These are phyloP conservation scores for Pantala flavescens DNA, from an alignment of 1,140 invertebrate genomes.

Conservation along the genomic window DNA sequence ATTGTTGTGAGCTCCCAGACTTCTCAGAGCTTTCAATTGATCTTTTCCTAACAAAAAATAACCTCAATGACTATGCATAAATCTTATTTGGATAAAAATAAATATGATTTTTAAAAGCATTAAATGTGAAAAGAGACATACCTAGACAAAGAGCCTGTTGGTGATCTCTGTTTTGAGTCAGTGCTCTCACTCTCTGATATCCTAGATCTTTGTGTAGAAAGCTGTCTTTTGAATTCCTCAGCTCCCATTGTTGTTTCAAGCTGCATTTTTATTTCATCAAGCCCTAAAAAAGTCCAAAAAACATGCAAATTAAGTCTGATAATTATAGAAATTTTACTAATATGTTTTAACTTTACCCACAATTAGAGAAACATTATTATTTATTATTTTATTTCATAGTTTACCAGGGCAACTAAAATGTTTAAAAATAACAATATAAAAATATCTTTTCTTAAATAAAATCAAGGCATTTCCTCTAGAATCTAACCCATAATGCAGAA, in stretches of 20 bases:
- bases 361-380: too few species aligned
- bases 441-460: too few species aligned
- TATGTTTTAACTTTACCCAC: too few species aligned
- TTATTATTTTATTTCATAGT: too few species aligned
- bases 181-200: slow-evolving; percentile 22
- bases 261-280: slow-evolving; percentile 63
- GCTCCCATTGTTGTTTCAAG: slow-evolving; percentile 53
- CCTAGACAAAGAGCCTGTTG: slow-evolving; percentile 37
- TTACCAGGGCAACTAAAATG: too few species aligned
- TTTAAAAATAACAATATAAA: too few species aligned
- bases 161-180: slow-evolving; percentile 29
- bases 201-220: slow-evolving; percentile 14
- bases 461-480: too few species aligned
- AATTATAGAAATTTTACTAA: too few species aligned
- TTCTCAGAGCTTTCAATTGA: slow-evolving; percentile 32
- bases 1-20: slow-evolving; percentile 29
- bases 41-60: slow-evolving; percentile 18
- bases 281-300: slow-evolving; percentile 40
- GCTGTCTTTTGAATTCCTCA: slow-evolving; percentile 42
- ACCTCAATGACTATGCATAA: too few species aligned
- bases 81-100: too few species aligned
- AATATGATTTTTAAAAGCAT: too few species aligned
- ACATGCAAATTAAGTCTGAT: slow-evolving; percentile 3
- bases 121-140: slow-evolving; percentile 20
- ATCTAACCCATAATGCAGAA: too few species aligned